Evolutionary conservation across 2,888 invertebrate species (phyloP).

Genomic region (Odontocerum albicorne): DNA sequence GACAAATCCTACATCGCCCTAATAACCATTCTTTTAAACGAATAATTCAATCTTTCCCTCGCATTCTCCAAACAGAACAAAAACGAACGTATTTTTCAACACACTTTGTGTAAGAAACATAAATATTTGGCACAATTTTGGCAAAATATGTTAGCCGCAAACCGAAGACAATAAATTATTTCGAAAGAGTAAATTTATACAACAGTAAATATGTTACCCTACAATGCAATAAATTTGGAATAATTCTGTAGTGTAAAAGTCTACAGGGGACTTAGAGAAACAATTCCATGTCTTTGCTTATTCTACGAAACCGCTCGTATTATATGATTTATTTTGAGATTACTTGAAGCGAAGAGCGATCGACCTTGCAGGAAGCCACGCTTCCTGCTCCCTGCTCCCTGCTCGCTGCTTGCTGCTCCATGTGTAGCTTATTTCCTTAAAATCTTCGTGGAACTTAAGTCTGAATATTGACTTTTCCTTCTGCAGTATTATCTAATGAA

Average conservation of each 20-base stretch:
- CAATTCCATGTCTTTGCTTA: neutral
- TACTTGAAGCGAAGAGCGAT: neutral
- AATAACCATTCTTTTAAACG: too few species aligned
- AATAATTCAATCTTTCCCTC: too few species aligned
- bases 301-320: neutral
- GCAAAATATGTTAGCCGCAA: slow-evolving; percentile 24
- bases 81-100: neutral
- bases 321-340: neutral
- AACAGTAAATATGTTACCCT: slow-evolving; percentile 17
- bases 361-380: too few species aligned
- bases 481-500: too few species aligned
- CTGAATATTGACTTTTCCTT: too few species aligned
- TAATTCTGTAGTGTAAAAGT: neutral
- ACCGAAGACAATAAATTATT: slow-evolving; percentile 18
- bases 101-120: neutral
- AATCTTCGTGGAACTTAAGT: too few species aligned
- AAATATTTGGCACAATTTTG: slow-evolving; percentile 22
- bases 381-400: too few species aligned
- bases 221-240: slow-evolving; percentile 8
- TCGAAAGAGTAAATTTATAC: slow-evolving; percentile 15
- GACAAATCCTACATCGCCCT: too few species aligned
- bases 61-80: too few species aligned
- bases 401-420: too few species aligned
- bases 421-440: too few species aligned
- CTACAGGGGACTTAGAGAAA: neutral